Percentiles rank a stretch among this genome's conserved stretches.
Conservation (phyloP, 2,888 invertebrate species). For the Anorthoa munda region DNA sequence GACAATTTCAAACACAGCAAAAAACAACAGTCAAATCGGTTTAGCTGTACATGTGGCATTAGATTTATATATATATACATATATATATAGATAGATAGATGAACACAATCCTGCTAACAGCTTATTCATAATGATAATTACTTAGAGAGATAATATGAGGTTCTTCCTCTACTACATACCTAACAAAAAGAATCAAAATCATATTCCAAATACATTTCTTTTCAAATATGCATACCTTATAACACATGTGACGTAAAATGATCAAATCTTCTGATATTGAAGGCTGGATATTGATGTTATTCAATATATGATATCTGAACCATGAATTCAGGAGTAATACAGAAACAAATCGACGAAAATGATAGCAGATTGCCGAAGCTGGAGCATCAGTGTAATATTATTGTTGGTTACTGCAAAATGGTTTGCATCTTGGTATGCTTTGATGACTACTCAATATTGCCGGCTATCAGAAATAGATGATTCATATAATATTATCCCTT, state of each 20-base stretch:
- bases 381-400: conserved; percentile 9
- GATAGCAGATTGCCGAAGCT: conserved; percentile 24
- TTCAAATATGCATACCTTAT: conserved; percentile 14
- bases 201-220: conserved; percentile 20
- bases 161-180: neutral
- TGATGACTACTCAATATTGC: neutral
- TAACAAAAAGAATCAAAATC: neutral
- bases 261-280: conserved; percentile 41
- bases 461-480: neutral
- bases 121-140: neutral
- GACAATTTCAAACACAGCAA: too few species aligned
- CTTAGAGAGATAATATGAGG: neutral
- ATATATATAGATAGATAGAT: too few species aligned
- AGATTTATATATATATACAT: too few species aligned
- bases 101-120: neutral
- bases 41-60: too few species aligned
- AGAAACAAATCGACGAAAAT: conserved; percentile 19
- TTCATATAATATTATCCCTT: neutral
- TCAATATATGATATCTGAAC: conserved; percentile 38
- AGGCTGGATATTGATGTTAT: conserved; percentile 43
- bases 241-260: conserved; percentile 46
- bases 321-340: conserved; percentile 36
- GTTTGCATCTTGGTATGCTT: conserved; percentile 2
- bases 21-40: too few species aligned
- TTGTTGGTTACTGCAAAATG: conserved; percentile 16